A percentile compares a stretch with the other conserved stretches of the same genome.
phyloP scores from a whole-genome alignment of 2,888 invertebrate genomes.

The Pteria penguin region DNA sequence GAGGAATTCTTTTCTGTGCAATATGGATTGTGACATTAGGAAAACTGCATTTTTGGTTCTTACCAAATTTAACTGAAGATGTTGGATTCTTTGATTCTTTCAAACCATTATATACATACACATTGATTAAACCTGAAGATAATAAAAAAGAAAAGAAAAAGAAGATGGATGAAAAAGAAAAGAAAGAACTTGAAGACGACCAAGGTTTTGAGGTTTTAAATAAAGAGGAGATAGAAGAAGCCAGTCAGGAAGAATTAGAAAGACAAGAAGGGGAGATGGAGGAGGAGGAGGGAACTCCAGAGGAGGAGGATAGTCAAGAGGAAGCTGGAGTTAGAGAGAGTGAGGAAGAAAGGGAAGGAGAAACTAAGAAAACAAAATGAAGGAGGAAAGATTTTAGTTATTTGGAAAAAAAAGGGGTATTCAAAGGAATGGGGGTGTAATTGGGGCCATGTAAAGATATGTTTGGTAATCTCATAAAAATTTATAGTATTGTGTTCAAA shows the following conservation, averaged over 20 bases:
- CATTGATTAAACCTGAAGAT: conserved; percentile 41
- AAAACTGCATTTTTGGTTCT: conserved; percentile 96
- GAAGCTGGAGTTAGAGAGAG: conserved; percentile 34
- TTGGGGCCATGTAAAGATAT: too few relatives aligned
- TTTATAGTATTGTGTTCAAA: too few relatives aligned
- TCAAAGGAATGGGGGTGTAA: too few relatives aligned
- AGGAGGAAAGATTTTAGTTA: background rate
- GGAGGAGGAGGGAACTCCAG: conserved; percentile 42
- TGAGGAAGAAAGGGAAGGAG: conserved; percentile 32
- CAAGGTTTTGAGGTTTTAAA: conserved; percentile 41
- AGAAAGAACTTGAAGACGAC: conserved; percentile 51
- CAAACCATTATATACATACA: conserved; percentile 91
- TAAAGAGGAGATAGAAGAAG: conserved; percentile 49
- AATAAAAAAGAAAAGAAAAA: conserved; percentile 46
- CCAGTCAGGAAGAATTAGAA: conserved; percentile 39
- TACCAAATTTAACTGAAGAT: conserved; percentile 99
- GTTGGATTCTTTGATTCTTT: conserved; percentile 99
- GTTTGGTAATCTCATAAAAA: too few relatives aligned
- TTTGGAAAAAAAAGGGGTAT: too few relatives aligned
- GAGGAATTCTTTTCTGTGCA: conserved; percentile 93
- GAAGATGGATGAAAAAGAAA: conserved; percentile 55
- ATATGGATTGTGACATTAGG: conserved; percentile 94
- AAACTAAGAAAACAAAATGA: background rate
- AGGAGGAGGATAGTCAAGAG: conserved; percentile 46
- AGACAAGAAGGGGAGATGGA: conserved; percentile 29